These are phyloP conservation scores for Holothuria leucospilota DNA, from an alignment of 53 echinoderm and acorn worm species.

Conservation along the genomic window DNA sequence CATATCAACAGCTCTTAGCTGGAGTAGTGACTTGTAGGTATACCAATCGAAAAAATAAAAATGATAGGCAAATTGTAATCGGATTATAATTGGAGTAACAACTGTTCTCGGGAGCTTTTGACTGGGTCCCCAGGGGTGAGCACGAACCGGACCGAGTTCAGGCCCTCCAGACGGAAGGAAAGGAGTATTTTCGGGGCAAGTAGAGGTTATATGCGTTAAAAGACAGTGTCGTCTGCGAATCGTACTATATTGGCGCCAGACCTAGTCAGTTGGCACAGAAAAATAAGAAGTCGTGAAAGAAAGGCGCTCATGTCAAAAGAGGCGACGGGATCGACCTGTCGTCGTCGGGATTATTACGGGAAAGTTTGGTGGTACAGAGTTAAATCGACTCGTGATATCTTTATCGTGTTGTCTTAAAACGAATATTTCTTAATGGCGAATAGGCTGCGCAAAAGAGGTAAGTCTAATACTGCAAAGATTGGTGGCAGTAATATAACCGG, in stretches of 20 bases:
- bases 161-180: conserved; percentile 3
- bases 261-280: no score
- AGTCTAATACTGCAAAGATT: no score
- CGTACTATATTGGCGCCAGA: conserved; percentile 24
- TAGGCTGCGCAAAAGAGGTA: no score
- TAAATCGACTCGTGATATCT: no score
- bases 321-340: no score
- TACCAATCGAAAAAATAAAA: conserved; percentile 23
- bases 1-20: conserved; percentile 41
- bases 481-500: no score
- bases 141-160: conserved; percentile 15
- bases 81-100: conserved; percentile 51
- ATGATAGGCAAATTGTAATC: conserved; percentile 17
- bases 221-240: conserved; percentile 5
- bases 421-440: no score
- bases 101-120: conserved; percentile 35
- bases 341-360: no score
- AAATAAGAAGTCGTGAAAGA: no score
- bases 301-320: no score
- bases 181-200: conserved; percentile 20
- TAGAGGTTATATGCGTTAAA: neutral
- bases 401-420: no score
- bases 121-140: conserved; percentile 29
- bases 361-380: no score
- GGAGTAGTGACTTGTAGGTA: neutral